Evolutionary conservation across 2,888 invertebrate genomes (phyloP), one percentile per base, ranked within the genome.

Genomic region (Melanotus villosus): DNA sequence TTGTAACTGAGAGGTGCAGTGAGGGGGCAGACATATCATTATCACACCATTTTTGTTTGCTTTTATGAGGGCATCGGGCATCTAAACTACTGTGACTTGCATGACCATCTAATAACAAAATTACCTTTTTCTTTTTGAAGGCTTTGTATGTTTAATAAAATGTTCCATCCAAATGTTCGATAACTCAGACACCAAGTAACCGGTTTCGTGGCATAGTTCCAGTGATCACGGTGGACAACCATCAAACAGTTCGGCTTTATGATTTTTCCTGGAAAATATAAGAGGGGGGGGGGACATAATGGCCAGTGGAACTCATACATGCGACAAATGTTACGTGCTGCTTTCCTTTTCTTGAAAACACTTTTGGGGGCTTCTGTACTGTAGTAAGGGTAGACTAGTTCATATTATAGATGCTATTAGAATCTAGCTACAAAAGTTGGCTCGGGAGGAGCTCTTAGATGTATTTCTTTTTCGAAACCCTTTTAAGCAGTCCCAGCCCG

Each of bases 11-110:
- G 80, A 75, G 10, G 77, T 54, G 16, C 14, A 54, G 60, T 78
- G 83, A 19, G 82, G 81, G 14, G 82, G 83, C 18, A 81, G 73
- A 56, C 78, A 80, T 18, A 84, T 60, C 12, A 84, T 60, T 18
- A 80, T 72, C 19, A 81, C 74, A 16, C 77, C 76, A 71, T 80
- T 75, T 62, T 79, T 73, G 64, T 80, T 74, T 14, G 47, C 52
- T 21, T 32, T 21, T 16, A 14, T 2, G 30, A 57, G 19, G 5
- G 47, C 58, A n/a, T n/a, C n/a, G n/a, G n/a, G n/a, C n/a, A 16
- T 65, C 50, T 9, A 65, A 32, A 26, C 34, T 36, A 57, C 47
- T 58, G 36, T 58, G 57, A 12, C 57, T 75, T 50, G 71, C 73
- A 64, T 81, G 81, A 4, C 79, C 79, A 59, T 66, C 54, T 36